Percentiles rank a stretch among this genome's conserved stretches.
Evolutionary conservation across 2,888 invertebrate genomes (phyloP).

Genomic region (Erebia palarica): DNA sequence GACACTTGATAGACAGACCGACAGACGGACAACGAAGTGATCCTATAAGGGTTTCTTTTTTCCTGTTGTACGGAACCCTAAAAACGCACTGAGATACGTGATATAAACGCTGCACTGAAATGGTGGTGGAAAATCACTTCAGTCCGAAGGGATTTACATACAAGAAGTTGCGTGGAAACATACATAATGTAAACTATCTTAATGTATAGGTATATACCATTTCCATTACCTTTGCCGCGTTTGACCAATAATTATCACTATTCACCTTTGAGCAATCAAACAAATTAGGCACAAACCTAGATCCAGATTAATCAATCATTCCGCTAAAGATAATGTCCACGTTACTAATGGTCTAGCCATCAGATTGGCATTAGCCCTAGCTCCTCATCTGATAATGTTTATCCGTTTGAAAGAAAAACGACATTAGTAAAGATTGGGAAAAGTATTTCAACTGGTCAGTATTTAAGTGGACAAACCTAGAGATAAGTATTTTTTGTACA

Average conservation of each 20-base stretch:
- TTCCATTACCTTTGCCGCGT: background rate
- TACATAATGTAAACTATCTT: too few relatives aligned
- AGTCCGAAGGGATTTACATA: too few relatives aligned
- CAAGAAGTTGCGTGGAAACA: too few relatives aligned
- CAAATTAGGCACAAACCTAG: constrained; percentile 8
- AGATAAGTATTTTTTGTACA: background rate
- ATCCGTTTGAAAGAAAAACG: background rate
- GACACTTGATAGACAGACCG: too few relatives aligned
- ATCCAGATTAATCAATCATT: constrained; percentile 20
- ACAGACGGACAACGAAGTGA: too few relatives aligned
- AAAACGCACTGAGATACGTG: too few relatives aligned
- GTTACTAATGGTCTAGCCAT: constrained; percentile 11
- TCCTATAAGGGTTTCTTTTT: too few relatives aligned
- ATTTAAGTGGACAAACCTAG: background rate
- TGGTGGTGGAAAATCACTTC: too few relatives aligned
- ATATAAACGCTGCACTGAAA: too few relatives aligned
- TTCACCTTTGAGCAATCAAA: constrained; percentile 8
- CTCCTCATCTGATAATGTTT: constrained; percentile 12
- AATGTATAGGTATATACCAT: too few relatives aligned
- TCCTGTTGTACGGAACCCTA: too few relatives aligned
- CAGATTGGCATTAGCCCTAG: constrained; percentile 11
- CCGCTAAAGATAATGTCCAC: constrained; percentile 17
- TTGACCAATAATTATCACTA: constrained; percentile 7
- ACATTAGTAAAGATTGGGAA: background rate
- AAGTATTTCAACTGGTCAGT: background rate